phyloP scores from a whole-genome alignment of 1,140 invertebrate genomes.

The Agraylea sexmaculata region DNA sequence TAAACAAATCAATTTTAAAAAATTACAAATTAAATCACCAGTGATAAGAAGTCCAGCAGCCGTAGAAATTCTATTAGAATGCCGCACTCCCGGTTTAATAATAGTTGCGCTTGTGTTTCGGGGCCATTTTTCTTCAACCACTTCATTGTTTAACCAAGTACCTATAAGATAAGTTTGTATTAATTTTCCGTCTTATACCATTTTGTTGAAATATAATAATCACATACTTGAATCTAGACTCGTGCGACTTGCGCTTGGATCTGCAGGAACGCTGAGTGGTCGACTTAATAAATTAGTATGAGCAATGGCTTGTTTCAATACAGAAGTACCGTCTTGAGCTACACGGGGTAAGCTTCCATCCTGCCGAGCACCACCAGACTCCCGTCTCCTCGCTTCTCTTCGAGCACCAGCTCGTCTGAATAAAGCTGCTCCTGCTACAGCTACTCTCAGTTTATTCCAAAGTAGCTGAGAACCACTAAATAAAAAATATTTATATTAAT shows the following conservation, averaged over 20 bases:
- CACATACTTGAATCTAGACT: constrained; percentile 35
- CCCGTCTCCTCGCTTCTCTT: constrained; percentile 23
- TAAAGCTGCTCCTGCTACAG: constrained; percentile 80
- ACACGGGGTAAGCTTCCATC: neutral
- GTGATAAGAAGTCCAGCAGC: constrained; percentile 37
- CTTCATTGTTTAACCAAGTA: constrained; percentile 22
- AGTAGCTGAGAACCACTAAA: constrained; percentile 57
- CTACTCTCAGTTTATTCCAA: constrained; percentile 91
- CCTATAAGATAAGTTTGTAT: constrained; percentile 6
- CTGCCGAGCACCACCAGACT: constrained; percentile 14
- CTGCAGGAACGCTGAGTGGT: constrained; percentile 21
- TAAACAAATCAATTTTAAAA: neutral
- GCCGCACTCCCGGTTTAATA: constrained; percentile 15
- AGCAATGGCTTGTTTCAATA: no score
- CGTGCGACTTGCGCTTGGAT: constrained; percentile 31
- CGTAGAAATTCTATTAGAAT: constrained; percentile 27
- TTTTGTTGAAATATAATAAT: neutral
- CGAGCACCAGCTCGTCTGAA: constrained; percentile 60
- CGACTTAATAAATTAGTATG: constrained; percentile 5
- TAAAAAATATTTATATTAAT: constrained; percentile 9
- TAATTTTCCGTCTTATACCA: neutral
- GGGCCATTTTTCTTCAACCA: constrained; percentile 15
- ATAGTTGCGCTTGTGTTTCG: constrained; percentile 11
- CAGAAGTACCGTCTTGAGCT: constrained; percentile 1
- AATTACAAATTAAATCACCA: constrained; percentile 22